Percentiles rank a stretch among this genome's conserved stretches.
These are phyloP conservation scores for Gobio gobio DNA, from an alignment of 2,113 vertebrate species.

Conservation along the genomic window DNA sequence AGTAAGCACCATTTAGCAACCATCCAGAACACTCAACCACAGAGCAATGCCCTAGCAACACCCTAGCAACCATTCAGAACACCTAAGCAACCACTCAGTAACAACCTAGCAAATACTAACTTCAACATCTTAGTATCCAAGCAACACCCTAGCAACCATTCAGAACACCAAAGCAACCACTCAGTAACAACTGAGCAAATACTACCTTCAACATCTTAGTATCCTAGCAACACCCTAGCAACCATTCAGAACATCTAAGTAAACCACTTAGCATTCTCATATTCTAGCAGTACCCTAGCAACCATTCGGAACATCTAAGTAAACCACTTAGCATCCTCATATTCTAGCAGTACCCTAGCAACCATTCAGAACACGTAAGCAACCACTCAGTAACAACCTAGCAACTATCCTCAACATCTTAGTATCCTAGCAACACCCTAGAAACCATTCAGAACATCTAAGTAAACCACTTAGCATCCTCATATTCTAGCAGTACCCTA, in stretches of 20 bases:
- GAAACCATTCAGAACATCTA: not conserved
- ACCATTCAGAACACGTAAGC: not conserved
- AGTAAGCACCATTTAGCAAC: not conserved
- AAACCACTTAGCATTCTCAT: not conserved
- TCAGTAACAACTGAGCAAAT: too few species aligned
- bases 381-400: not conserved
- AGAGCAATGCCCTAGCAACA: not conserved
- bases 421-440: not conserved
- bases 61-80: not conserved
- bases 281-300: not conserved
- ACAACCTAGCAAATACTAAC: not conserved
- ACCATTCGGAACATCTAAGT: not conserved
- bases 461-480: not conserved
- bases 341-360: not conserved
- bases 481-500: not conserved
- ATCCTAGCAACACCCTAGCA: too few species aligned
- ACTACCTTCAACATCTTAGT: too few species aligned
- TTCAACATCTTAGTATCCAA: not conserved
- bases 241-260: not conserved
- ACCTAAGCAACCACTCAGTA: not conserved
- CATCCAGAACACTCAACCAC: not conserved
- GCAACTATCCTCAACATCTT: not conserved
- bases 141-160: not conserved
- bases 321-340: not conserved
- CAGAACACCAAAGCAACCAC: too few species aligned